phyloP scores from a whole-genome alignment of 2,888 invertebrate species.

The Allophyes oxyacanthae region DNA sequence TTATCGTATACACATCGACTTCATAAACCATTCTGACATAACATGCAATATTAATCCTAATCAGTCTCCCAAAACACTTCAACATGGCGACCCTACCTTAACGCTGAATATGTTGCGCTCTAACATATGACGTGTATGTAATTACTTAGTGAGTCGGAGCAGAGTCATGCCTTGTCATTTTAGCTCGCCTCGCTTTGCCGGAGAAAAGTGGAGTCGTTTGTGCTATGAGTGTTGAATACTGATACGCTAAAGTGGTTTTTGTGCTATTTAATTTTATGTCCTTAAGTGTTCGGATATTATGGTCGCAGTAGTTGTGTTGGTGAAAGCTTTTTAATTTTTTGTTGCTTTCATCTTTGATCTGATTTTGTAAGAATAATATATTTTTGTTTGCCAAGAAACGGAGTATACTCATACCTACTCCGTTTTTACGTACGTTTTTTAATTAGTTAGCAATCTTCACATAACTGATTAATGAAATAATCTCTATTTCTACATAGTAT shows the following conservation, averaged over 20 bases:
- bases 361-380: not conserved
- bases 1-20: too few species aligned
- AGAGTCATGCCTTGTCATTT: constrained; percentile 87
- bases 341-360: not conserved
- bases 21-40: not conserved
- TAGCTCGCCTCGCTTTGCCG: constrained; percentile 62
- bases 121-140: constrained; percentile 83
- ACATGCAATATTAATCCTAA: constrained; percentile 7
- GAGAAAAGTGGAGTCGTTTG: constrained; percentile 68
- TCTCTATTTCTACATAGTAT: too few species aligned
- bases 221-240: constrained; percentile 65
- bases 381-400: too few species aligned
- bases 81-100: constrained; percentile 56
- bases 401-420: too few species aligned
- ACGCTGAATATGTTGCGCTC: constrained; percentile 66
- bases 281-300: constrained; percentile 38
- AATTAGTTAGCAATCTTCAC: too few species aligned
- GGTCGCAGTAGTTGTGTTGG: constrained; percentile 34
- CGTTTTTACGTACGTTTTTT: too few species aligned
- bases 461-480: too few species aligned
- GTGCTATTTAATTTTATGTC: constrained; percentile 58
- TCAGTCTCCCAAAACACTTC: constrained; percentile 28
- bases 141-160: constrained; percentile 84
- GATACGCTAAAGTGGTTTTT: constrained; percentile 59
- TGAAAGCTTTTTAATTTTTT: constrained; percentile 9